A percentile compares a stretch with the other conserved stretches of the same genome.
phyloP scores from a whole-genome alignment of 2,888 invertebrate species.

The Heliconius ismenius region DNA sequence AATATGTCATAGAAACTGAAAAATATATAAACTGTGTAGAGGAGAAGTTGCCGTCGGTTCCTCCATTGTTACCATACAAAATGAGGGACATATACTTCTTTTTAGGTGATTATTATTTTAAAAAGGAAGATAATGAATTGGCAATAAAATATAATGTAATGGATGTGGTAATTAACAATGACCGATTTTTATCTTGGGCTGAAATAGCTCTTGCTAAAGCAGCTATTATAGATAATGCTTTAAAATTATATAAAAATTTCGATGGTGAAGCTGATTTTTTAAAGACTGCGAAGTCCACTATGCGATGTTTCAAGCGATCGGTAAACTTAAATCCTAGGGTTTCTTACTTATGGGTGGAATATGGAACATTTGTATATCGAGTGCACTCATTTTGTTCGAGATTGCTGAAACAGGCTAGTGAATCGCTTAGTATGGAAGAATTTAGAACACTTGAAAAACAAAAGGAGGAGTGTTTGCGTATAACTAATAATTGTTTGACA shows the following conservation, averaged over 20 bases:
- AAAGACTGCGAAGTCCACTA: conserved; percentile 86
- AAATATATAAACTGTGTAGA: conserved; percentile 85
- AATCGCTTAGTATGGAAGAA: conserved; percentile 87
- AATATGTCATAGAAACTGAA: conserved; percentile 83
- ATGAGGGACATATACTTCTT: conserved; percentile 91
- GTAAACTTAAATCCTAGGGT: conserved; percentile 88
- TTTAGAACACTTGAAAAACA: conserved; percentile 88
- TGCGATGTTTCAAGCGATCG: conserved; percentile 91
- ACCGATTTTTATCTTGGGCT: conserved; percentile 95
- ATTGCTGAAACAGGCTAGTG: conserved; percentile 90
- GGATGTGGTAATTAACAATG: conserved; percentile 90
- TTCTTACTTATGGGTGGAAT: conserved; percentile 93
- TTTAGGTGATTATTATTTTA: conserved; percentile 96
- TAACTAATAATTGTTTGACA: conserved; percentile 90
- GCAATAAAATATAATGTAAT: conserved; percentile 91
- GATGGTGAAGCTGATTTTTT: conserved; percentile 84
- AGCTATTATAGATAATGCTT: conserved; percentile 88
- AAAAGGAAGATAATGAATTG: conserved; percentile 88
- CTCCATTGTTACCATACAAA: conserved; percentile 80
- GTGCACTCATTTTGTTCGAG: conserved; percentile 95
- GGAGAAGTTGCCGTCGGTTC: conserved; percentile 79
- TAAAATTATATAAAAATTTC: conserved; percentile 87
- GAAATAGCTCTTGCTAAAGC: conserved; percentile 91
- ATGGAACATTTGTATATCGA: conserved; percentile 93
- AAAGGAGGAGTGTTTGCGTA: conserved; percentile 89